These are phyloP conservation scores for Andrena fulva DNA, from an alignment of 2,888 invertebrate species.

Conservation along the genomic window DNA sequence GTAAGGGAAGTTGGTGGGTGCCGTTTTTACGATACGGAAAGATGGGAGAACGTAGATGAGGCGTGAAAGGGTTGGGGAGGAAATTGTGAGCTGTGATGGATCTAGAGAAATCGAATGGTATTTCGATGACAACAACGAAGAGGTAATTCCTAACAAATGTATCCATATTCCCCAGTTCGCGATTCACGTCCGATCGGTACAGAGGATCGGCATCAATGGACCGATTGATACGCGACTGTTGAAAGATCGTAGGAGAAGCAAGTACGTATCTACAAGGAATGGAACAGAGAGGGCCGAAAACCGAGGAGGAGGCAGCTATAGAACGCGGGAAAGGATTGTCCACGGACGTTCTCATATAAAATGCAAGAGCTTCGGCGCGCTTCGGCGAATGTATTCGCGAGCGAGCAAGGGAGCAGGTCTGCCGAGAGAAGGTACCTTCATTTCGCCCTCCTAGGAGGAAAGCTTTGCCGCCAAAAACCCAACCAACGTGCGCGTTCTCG, in stretches of 20 bases:
- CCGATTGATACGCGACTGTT: conserved; percentile 12
- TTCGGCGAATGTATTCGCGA: conserved; percentile 10
- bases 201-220: conserved; percentile 21
- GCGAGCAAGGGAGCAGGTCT: conserved; percentile 5
- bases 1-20: too few relatives aligned
- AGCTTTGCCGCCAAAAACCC: conserved; percentile 69
- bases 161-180: too few relatives aligned
- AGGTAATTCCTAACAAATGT: too few relatives aligned
- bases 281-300: neutral
- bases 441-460: conserved; percentile 22
- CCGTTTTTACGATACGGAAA: too few relatives aligned
- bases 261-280: neutral
- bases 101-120: too few relatives aligned
- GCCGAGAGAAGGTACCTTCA: conserved; percentile 16
- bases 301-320: conserved; percentile 19
- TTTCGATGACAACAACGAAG: too few relatives aligned
- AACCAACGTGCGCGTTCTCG: conserved; percentile 60
- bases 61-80: too few relatives aligned
- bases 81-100: too few relatives aligned
- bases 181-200: too few relatives aligned
- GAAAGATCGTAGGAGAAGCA: neutral
- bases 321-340: conserved; percentile 1
- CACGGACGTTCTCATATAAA: conserved; percentile 51
- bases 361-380: conserved; percentile 32
- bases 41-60: too few relatives aligned